A percentile compares a stretch with the other conserved stretches of the same genome.
Evolutionary conservation across 2,888 invertebrate genomes (phyloP).

Genomic region (Panzeria rudis): DNA sequence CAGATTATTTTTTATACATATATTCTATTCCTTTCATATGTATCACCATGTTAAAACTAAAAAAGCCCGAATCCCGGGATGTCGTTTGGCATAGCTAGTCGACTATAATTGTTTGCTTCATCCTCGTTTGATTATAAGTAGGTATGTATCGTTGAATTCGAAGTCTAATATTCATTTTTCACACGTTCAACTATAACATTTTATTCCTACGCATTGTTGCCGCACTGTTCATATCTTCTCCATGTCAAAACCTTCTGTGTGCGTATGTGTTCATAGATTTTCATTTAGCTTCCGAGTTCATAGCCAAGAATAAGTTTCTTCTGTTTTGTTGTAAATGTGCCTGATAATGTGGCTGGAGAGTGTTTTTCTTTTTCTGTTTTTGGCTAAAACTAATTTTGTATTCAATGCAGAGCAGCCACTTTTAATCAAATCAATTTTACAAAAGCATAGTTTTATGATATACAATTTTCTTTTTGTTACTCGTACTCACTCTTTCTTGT

Average conservation of each 20-base stretch:
- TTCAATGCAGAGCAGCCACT: conserved; percentile 74
- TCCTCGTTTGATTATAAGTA: conserved; percentile 51
- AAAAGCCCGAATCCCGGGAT: too few relatives aligned
- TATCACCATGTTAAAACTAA: too few relatives aligned
- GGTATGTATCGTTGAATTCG: conserved; percentile 18
- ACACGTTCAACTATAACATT: conserved; percentile 66
- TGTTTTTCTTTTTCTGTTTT: conserved; percentile 12
- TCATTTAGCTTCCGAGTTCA: conserved; percentile 2
- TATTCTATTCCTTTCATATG: too few relatives aligned
- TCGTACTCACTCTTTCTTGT: conserved; percentile 23
- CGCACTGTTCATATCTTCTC: conserved; percentile 28
- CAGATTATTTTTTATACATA: too few relatives aligned
- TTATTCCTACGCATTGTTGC: conserved; percentile 61
- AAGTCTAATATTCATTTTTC: conserved; percentile 58
- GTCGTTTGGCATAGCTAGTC: too few relatives aligned
- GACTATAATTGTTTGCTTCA: conserved; percentile 6
- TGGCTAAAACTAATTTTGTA: conserved; percentile 73
- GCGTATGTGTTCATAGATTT: conserved; percentile 29
- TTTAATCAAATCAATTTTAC: conserved; percentile 77
- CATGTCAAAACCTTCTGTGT: conserved; percentile 5
- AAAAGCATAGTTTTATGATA: conserved; percentile 75
- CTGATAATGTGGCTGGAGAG: conserved; percentile 39
- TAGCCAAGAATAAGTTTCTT: conserved; percentile 38
- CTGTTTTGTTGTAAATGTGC: background rate
- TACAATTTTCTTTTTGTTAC: conserved; percentile 70